Percentiles rank a stretch among this genome's conserved stretches.
Evolutionary conservation across 2,888 invertebrate species (phyloP).

Genomic region (Rhamphomyia laevipes): DNA sequence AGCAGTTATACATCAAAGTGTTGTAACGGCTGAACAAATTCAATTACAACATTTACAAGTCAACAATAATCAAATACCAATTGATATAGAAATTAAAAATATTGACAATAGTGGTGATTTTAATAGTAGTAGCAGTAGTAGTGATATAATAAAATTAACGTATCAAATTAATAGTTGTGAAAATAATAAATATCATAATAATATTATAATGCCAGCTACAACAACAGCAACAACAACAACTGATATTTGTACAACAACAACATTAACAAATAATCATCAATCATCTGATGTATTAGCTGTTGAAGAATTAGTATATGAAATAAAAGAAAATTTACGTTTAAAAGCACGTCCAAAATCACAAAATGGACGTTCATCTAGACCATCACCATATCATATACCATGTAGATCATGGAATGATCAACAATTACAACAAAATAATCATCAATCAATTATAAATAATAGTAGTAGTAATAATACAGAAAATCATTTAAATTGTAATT

Average conservation of each 20-base stretch:
- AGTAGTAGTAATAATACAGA: not conserved
- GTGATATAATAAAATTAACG: too few relatives aligned
- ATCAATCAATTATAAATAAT: not conserved
- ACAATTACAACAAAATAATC: not conserved
- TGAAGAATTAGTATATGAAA: slow-evolving; percentile 52
- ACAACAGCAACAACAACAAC: not conserved
- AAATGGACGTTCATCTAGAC: slow-evolving; percentile 32
- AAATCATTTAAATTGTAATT: slow-evolving; percentile 6
- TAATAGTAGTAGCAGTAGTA: too few relatives aligned
- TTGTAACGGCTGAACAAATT: too few relatives aligned
- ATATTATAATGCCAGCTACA: not conserved
- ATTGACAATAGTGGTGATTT: too few relatives aligned
- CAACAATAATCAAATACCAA: too few relatives aligned
- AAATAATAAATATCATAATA: not conserved
- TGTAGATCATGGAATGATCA: slow-evolving; percentile 34
- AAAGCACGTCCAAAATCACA: slow-evolving; percentile 36
- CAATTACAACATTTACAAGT: too few relatives aligned
- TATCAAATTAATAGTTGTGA: too few relatives aligned
- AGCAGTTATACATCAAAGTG: too few relatives aligned
- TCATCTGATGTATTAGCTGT: slow-evolving; percentile 42
- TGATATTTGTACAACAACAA: not conserved
- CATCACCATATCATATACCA: slow-evolving; percentile 44
- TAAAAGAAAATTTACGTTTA: slow-evolving; percentile 51
- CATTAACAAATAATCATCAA: slow-evolving; percentile 11
- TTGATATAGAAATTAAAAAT: too few relatives aligned